phyloP scores from a whole-genome alignment of 1,140 invertebrate genomes.

The Drosophila lacertosa region DNA sequence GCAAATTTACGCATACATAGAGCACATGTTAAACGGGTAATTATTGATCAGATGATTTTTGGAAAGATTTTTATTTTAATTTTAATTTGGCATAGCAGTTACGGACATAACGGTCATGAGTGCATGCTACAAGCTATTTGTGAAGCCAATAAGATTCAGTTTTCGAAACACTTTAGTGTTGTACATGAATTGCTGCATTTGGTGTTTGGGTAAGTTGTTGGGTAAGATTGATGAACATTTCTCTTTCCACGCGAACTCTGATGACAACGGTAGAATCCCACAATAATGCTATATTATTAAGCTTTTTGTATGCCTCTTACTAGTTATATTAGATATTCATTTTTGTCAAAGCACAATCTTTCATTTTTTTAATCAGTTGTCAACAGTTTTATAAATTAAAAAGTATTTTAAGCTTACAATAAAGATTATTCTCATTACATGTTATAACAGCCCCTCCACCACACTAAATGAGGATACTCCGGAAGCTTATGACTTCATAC shows the following conservation, averaged over 20 bases:
- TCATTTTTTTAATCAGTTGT: too few relatives aligned
- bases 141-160: conserved; percentile 49
- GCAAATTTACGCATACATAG: conserved; percentile 59
- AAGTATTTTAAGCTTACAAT: neutral
- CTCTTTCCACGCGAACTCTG: too few relatives aligned
- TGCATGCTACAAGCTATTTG: conserved; percentile 61
- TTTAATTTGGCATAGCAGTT: conserved; percentile 22
- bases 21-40: conserved; percentile 59
- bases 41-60: neutral
- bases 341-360: too few relatives aligned
- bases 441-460: conserved; percentile 25
- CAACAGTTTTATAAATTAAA: too few relatives aligned
- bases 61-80: neutral
- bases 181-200: conserved; percentile 55
- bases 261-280: too few relatives aligned
- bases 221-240: too few relatives aligned
- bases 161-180: conserved; percentile 48
- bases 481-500: conserved; percentile 26
- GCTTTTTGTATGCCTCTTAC: too few relatives aligned
- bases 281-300: too few relatives aligned
- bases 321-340: too few relatives aligned
- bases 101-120: conserved; percentile 59
- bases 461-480: conserved; percentile 27
- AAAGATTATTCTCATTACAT: neutral
- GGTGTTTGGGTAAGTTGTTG: conserved; percentile 46